Conservation (phyloP, 2,888 invertebrate species). For the Dasysyrphus tricinctus region DNA sequence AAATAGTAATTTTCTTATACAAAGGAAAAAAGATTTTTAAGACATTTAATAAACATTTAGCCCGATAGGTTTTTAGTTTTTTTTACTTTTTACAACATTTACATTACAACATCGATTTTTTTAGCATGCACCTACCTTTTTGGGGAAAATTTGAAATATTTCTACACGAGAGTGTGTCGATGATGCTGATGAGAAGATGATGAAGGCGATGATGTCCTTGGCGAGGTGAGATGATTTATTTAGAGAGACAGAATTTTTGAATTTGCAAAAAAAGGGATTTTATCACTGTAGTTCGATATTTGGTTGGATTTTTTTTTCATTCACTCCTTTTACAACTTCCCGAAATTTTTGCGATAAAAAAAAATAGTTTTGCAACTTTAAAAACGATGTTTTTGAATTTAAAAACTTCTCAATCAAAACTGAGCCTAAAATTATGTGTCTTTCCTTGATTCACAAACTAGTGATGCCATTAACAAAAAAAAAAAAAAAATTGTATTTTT, state of each 20-base stretch:
- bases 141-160: constrained; percentile 5
- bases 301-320: constrained; percentile 4
- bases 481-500: constrained; percentile 44
- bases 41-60: constrained; percentile 65
- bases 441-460: constrained; percentile 19
- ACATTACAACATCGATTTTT: constrained; percentile 75
- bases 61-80: constrained; percentile 43
- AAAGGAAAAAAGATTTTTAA: constrained; percentile 22
- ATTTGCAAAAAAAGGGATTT: constrained; percentile 17
- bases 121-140: constrained; percentile 74
- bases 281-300: constrained; percentile 52
- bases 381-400: constrained; percentile 18
- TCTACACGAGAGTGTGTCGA: background rate
- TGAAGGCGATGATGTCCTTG: constrained; percentile 29
- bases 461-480: constrained; percentile 55
- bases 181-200: constrained; percentile 20
- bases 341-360: constrained; percentile 10
- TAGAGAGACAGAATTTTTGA: constrained; percentile 12
- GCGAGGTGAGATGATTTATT: background rate
- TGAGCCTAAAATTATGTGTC: constrained; percentile 46
- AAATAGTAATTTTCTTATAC: constrained; percentile 50
- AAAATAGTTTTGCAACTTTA: constrained; percentile 10
- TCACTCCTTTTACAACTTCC: constrained; percentile 16
- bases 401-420: constrained; percentile 7
- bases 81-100: constrained; percentile 68